Evolutionary conservation across 2,888 invertebrate species (phyloP).

Genomic region (Diplazon laetatorius): DNA sequence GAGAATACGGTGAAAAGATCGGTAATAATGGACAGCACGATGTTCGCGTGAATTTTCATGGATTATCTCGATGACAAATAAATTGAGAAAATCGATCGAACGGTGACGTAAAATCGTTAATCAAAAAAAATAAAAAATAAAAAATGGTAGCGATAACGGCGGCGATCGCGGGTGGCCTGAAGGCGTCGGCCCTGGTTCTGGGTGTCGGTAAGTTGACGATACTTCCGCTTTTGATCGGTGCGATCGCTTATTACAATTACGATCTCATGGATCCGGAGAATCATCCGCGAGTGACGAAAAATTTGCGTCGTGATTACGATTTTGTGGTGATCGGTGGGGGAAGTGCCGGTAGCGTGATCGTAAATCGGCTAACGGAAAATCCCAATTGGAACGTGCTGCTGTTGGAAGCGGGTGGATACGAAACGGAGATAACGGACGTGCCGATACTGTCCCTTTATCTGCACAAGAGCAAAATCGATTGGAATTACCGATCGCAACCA

Average conservation of each 20-base stretch:
- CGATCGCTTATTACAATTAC: constrained; percentile 92
- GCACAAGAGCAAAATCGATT: constrained; percentile 95
- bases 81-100: constrained; percentile 15
- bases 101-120: constrained; percentile 25
- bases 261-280: constrained; percentile 93
- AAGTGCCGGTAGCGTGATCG: constrained; percentile 92
- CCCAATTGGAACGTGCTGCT: constrained; percentile 91
- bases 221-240: constrained; percentile 89
- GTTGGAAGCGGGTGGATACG: constrained; percentile 93
- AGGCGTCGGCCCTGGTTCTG: constrained; percentile 88
- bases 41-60: not conserved
- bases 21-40: not conserved
- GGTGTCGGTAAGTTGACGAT: constrained; percentile 90
- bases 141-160: constrained; percentile 79
- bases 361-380: constrained; percentile 91
- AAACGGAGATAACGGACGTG: constrained; percentile 93
- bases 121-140: not conserved
- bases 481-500: constrained; percentile 95
- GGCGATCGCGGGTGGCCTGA: constrained; percentile 87
- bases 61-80: constrained; percentile 16
- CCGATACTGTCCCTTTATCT: constrained; percentile 93
- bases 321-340: constrained; percentile 93
- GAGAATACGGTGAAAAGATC: not conserved
- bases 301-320: constrained; percentile 89
- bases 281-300: constrained; percentile 86